These are phyloP conservation scores for Cyrtodaria siliqua DNA, from an alignment of 2,888 invertebrate species.

Conservation along the genomic window DNA sequence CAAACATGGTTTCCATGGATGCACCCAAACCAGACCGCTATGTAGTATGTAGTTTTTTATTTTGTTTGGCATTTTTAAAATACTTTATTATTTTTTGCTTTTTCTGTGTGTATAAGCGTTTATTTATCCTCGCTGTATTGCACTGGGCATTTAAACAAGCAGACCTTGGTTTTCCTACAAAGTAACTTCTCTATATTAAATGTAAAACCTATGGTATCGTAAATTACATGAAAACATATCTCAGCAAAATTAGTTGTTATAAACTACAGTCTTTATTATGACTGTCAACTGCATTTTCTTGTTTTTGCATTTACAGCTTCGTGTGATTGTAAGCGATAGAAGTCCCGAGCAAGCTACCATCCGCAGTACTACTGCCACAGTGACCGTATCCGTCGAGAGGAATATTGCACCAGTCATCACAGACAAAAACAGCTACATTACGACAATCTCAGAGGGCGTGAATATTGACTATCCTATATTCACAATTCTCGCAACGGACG, in stretches of 20 bases:
- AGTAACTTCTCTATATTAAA: too few relatives aligned
- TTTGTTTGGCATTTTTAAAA: too few relatives aligned
- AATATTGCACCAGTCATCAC: conserved; percentile 73
- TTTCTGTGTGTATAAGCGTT: too few relatives aligned
- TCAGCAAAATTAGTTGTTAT: too few relatives aligned
- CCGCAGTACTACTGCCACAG: conserved; percentile 74
- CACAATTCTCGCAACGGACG: conserved; percentile 74
- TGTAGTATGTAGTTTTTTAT: conserved; percentile 61
- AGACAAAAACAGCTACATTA: conserved; percentile 38
- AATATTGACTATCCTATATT: conserved; percentile 54
- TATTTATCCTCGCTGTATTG: too few relatives aligned
- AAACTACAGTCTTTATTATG: too few relatives aligned
- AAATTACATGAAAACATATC: too few relatives aligned
- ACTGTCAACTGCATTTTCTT: too few relatives aligned
- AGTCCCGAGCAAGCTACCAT: conserved; percentile 56
- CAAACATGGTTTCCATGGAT: conserved; percentile 63
- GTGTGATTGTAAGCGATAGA: conserved; percentile 73
- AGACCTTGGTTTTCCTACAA: too few relatives aligned
- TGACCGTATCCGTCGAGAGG: conserved; percentile 75
- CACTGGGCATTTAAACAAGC: too few relatives aligned
- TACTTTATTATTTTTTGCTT: too few relatives aligned
- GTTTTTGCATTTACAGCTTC: conserved; percentile 69
- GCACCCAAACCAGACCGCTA: conserved; percentile 38
- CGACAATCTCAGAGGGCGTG: conserved; percentile 52
- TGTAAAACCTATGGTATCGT: too few relatives aligned